Evolutionary conservation across 2,113 vertebrate genomes (phyloP), one percentile per base, ranked within the genome.

Genomic region (Nipponia nippon): DNA sequence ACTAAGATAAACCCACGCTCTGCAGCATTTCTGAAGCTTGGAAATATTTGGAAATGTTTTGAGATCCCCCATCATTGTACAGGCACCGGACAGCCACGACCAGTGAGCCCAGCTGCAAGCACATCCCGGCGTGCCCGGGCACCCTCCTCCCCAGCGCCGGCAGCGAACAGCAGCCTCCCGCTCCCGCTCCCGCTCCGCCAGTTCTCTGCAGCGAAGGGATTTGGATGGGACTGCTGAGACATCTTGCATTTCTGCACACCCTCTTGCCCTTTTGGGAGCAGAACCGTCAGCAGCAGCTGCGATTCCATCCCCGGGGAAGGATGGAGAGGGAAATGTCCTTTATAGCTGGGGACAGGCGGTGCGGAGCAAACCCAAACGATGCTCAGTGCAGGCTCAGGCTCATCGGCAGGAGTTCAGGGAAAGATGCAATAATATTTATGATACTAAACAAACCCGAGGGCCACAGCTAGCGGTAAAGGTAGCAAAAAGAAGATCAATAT

Each of bases 401-500:
- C 40, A 10, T 11, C 44, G 15, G 52, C 13, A 20, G 66, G 62
- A 32, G 70, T 80, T 47, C 19, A 17, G 56, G 52, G 58, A 47
- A 59, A 67, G 30, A 9, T 23, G 61, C 26, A 16, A 25, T 61
- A 50, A 80, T 27, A 55, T 80, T 87, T 69, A 36, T 36, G 55
- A 17, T 29, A 52, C 61, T 76, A 92, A 87, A 42, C 56, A 83
- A 93, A 78, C 18, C 30, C 3, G 7, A 40, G 59, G 61, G 65
- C 77, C 61, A 32, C 71, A 89, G 72, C 40, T 49, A n/a, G 72
- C 3, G 14, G 56, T 8, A 55, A 76, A 96, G 81, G 83, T 11
- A 76, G 71, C 17, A 52, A 63, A 72, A 84, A 75, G 81, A 85
- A 92, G 89, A 96, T 89, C 97, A 66, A 89, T 96, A 72, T n/a